Evolutionary conservation across 2,797 vertebrate species (phyloP).

Genomic region (Oreortyx pictus): DNA sequence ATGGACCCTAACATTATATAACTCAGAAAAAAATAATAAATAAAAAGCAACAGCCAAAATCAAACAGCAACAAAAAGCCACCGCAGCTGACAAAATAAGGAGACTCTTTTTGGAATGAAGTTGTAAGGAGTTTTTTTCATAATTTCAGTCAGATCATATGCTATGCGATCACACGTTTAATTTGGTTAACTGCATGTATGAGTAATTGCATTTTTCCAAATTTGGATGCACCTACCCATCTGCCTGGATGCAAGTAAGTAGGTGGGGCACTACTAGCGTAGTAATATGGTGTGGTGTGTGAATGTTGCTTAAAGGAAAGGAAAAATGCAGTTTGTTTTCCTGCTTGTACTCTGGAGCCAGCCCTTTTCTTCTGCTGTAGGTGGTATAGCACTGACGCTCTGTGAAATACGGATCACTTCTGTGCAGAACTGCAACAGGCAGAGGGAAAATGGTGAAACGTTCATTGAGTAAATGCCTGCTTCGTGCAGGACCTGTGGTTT

Average conservation of each 20-base stretch:
- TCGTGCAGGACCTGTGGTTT: background rate
- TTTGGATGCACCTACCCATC: constrained; percentile 39
- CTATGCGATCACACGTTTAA: constrained; percentile 41
- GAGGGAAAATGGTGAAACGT: background rate
- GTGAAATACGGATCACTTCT: background rate
- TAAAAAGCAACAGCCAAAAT: no score
- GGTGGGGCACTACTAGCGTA: background rate
- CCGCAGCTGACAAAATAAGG: background rate
- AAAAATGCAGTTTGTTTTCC: background rate
- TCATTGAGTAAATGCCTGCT: background rate
- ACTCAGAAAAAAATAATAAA: background rate
- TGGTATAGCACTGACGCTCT: background rate
- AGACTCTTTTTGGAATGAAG: background rate
- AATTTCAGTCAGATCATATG: constrained; percentile 25
- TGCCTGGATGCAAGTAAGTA: constrained; percentile 14
- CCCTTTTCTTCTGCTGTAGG: background rate
- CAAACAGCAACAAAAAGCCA: background rate
- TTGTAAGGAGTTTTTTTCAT: background rate
- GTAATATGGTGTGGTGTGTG: background rate
- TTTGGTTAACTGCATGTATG: background rate
- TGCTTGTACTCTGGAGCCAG: background rate
- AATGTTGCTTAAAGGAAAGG: background rate
- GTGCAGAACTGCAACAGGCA: background rate
- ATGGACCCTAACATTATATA: background rate
- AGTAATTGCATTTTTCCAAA: constrained; percentile 18